Conservation (phyloP, 1,140 invertebrate species). For the Drosophila kikkawai region DNA sequence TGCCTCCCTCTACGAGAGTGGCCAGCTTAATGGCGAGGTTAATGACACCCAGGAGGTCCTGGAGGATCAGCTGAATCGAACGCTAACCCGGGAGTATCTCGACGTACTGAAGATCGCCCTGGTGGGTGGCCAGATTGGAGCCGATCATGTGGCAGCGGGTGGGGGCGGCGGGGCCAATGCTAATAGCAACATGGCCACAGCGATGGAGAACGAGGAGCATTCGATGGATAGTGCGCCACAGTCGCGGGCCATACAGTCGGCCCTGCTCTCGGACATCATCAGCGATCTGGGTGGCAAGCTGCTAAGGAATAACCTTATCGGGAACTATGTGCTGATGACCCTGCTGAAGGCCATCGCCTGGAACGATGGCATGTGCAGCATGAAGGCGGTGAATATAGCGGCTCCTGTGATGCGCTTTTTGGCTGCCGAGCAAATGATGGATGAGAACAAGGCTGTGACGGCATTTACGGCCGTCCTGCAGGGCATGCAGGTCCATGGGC, state of each 20-base stretch:
- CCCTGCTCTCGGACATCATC: constrained; percentile 88
- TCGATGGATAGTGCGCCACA: constrained; percentile 87
- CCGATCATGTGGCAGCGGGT: constrained; percentile 70
- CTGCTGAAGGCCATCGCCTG: constrained; percentile 91
- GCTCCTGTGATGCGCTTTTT: constrained; percentile 88
- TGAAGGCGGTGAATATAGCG: constrained; percentile 90
- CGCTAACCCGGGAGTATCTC: constrained; percentile 94
- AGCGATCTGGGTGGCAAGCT: constrained; percentile 90
- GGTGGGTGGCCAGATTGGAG: constrained; percentile 85
- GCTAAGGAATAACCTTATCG: constrained; percentile 88
- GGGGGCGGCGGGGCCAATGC: constrained; percentile 29
- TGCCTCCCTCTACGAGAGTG: constrained; percentile 90
- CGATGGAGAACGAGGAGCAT: constrained; percentile 90
- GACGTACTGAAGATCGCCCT: constrained; percentile 91
- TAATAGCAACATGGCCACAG: constrained; percentile 85
- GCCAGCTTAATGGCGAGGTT: constrained; percentile 92
- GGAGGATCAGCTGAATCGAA: constrained; percentile 94
- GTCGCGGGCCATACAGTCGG: constrained; percentile 86
- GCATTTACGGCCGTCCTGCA: constrained; percentile 91
- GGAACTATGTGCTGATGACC: constrained; percentile 88
- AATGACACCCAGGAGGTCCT: constrained; percentile 94
- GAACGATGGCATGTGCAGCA: constrained; percentile 92
- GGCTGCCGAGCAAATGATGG: constrained; percentile 87
- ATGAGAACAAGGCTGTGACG: constrained; percentile 88
- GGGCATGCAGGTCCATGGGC: constrained; percentile 91